Evolutionary conservation across 2,888 invertebrate genomes (phyloP).

Genomic region (Ochropacha duplaris): DNA sequence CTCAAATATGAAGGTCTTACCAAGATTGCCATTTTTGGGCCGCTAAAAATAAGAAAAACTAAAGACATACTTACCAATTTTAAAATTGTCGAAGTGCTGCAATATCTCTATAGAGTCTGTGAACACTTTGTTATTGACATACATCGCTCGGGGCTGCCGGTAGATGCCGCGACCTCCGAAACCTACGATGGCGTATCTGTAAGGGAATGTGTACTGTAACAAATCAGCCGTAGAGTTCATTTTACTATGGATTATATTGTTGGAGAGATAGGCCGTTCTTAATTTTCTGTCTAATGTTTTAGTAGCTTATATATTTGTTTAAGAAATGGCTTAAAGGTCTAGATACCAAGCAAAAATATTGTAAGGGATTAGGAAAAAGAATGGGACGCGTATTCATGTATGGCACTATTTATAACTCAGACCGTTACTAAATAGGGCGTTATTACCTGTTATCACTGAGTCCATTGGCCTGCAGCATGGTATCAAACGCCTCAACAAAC

Average conservation of each 20-base stretch:
- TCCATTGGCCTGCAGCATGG: slow-evolving; percentile 85
- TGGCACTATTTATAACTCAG: too few relatives aligned
- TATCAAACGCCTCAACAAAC: slow-evolving; percentile 86
- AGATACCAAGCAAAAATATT: too few relatives aligned
- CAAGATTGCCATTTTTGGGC: too few relatives aligned
- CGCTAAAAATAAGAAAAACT: too few relatives aligned
- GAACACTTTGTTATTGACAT: slow-evolving; percentile 87
- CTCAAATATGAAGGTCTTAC: too few relatives aligned
- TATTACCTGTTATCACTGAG: slow-evolving; percentile 86
- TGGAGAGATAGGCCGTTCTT: background rate
- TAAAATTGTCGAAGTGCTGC: slow-evolving; percentile 87
- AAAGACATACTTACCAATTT: slow-evolving; percentile 77
- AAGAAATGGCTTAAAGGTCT: too few relatives aligned
- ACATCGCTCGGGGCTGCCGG: slow-evolving; percentile 87
- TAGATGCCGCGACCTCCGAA: slow-evolving; percentile 92
- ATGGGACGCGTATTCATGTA: too few relatives aligned
- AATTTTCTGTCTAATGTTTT: too few relatives aligned
- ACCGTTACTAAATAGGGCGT: too few relatives aligned
- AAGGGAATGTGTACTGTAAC: slow-evolving; percentile 13
- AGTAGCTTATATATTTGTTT: too few relatives aligned
- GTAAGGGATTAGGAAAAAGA: too few relatives aligned
- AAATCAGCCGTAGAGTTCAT: slow-evolving; percentile 2
- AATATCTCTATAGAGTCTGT: slow-evolving; percentile 84
- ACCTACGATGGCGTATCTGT: slow-evolving; percentile 90
- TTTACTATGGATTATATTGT: slow-evolving; percentile 2